Evolutionary conservation across 2,888 invertebrate species (phyloP).

Genomic region (Cenopis cana): DNA sequence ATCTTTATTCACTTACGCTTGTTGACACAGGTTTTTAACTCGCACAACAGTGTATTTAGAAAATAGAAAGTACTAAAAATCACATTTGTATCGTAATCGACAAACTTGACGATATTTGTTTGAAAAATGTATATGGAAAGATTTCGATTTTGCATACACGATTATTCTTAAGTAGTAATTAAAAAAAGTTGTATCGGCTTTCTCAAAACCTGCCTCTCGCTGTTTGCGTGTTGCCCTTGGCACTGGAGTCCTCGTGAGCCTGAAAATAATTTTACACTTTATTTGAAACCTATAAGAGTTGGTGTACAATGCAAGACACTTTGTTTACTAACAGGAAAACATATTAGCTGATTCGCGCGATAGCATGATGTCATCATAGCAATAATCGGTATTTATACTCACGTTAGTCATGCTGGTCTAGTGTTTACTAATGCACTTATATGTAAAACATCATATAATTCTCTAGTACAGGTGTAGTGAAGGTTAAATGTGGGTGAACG

Average conservation of each 20-base stretch:
- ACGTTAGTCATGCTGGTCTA: background rate
- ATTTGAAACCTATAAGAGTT: background rate
- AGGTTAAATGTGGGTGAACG: background rate
- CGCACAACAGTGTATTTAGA: background rate
- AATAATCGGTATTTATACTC: slow-evolving; percentile 10
- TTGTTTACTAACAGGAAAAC: slow-evolving; percentile 14
- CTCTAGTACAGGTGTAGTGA: background rate
- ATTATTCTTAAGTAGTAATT: no score
- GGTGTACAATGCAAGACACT: background rate
- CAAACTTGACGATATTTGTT: background rate
- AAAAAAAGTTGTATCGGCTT: background rate
- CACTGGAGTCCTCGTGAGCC: slow-evolving; percentile 53
- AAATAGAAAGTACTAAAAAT: background rate
- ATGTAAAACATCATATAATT: background rate
- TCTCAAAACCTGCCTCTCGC: slow-evolving; percentile 49
- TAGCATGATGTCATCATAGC: slow-evolving; percentile 11
- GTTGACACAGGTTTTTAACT: slow-evolving; percentile 35
- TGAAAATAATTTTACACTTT: slow-evolving; percentile 40
- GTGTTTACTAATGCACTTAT: slow-evolving; percentile 8
- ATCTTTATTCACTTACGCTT: slow-evolving; percentile 30
- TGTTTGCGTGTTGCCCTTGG: slow-evolving; percentile 50
- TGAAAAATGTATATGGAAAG: background rate
- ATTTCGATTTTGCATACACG: no score
- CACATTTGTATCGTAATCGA: background rate
- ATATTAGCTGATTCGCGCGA: background rate